These are phyloP conservation scores for Smittia aterrima DNA, from an alignment of 2,888 invertebrate genomes.

Conservation along the genomic window DNA sequence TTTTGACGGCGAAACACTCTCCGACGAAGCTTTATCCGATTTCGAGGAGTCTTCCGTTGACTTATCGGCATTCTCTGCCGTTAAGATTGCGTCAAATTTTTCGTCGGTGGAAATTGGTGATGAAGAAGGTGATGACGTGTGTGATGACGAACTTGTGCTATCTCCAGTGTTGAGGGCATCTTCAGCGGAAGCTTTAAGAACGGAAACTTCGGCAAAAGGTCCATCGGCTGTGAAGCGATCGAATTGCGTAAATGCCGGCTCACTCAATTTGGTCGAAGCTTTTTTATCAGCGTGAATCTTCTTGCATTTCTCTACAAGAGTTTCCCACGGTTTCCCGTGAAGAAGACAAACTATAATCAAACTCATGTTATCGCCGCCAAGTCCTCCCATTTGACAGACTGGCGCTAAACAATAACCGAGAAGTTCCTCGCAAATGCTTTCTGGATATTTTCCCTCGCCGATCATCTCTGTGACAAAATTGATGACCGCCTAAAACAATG, in stretches of 20 bases:
- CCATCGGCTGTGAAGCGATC: slow-evolving; percentile 34
- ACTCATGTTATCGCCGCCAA: slow-evolving; percentile 99
- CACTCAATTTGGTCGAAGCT: slow-evolving; percentile 18
- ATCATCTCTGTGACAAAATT: slow-evolving; percentile 84
- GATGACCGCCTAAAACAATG: slow-evolving; percentile 69
- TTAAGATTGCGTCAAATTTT: slow-evolving; percentile 17
- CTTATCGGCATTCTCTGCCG: neutral
- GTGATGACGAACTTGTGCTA: slow-evolving; percentile 30
- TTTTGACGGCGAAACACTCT: neutral
- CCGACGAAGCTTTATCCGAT: neutral
- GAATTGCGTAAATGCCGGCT: slow-evolving; percentile 27
- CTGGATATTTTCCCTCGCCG: slow-evolving; percentile 79
- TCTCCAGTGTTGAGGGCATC: slow-evolving; percentile 9
- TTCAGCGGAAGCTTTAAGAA: slow-evolving; percentile 21
- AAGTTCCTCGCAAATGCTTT: slow-evolving; percentile 92
- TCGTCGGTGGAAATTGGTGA: slow-evolving; percentile 34
- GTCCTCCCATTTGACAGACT: slow-evolving; percentile 89
- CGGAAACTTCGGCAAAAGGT: slow-evolving; percentile 33
- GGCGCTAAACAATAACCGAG: slow-evolving; percentile 95
- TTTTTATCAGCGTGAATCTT: slow-evolving; percentile 24
- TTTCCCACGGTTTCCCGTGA: slow-evolving; percentile 51
- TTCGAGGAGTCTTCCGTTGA: neutral
- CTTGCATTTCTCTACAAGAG: slow-evolving; percentile 50
- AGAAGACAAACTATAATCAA: slow-evolving; percentile 81
- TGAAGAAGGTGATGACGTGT: slow-evolving; percentile 30